Percentiles rank a stretch among this genome's conserved stretches.
Conservation (phyloP, 2,888 invertebrate species). For the Psococerastis gibbosa region DNA sequence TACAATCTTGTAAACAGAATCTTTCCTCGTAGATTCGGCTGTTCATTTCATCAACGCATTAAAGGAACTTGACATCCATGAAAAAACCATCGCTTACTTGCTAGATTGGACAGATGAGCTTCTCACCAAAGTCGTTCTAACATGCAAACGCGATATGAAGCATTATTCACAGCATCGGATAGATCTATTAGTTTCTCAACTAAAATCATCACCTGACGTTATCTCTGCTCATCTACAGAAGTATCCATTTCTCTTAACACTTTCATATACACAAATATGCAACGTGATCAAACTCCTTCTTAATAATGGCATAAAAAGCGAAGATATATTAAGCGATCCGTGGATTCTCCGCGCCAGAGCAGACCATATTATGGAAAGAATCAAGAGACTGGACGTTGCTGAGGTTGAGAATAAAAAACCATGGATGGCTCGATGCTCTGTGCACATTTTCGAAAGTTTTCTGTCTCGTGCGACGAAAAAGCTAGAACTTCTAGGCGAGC, state of each 20-base stretch:
- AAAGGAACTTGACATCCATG: too few species aligned
- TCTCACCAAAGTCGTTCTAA: too few species aligned
- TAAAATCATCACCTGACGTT: background rate
- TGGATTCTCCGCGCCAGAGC: constrained; percentile 43
- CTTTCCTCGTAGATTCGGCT: too few species aligned
- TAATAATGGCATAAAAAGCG: constrained; percentile 33
- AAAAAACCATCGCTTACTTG: too few species aligned
- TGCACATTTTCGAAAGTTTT: constrained; percentile 30
- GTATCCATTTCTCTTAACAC: background rate
- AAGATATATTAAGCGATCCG: constrained; percentile 37
- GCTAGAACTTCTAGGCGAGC: constrained; percentile 18
- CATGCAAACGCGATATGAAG: background rate
- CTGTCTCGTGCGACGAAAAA: constrained; percentile 23
- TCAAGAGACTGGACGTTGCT: constrained; percentile 29
- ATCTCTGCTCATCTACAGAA: background rate
- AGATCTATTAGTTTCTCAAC: background rate
- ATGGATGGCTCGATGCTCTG: constrained; percentile 46
- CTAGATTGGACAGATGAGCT: too few species aligned
- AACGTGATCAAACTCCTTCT: constrained; percentile 17
- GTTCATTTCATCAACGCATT: too few species aligned
- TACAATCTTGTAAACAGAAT: too few species aligned
- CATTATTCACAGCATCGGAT: background rate
- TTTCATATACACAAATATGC: background rate
- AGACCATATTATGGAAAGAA: constrained; percentile 31
- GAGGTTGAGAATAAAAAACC: constrained; percentile 36